A percentile compares a stretch with the other conserved stretches of the same genome.
Conservation (phyloP, 2,888 invertebrate genomes). For the Kuschelorhynchus macadamiae region DNA sequence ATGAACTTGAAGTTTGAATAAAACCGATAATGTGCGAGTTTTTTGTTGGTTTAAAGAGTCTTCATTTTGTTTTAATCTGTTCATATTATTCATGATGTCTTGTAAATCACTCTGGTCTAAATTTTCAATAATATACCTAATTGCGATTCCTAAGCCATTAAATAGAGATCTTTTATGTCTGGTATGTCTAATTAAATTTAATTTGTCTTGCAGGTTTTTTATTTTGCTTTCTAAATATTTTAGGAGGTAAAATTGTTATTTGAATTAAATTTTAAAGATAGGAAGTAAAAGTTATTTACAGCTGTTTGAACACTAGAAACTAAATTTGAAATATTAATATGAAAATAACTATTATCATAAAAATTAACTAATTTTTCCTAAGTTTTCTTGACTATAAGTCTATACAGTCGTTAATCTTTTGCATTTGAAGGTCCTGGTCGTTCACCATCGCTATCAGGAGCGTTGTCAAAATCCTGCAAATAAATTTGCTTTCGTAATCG, state of each 20-base stretch:
- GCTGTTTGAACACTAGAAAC: not conserved
- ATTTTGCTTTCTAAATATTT: slow-evolving; percentile 6
- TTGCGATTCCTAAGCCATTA: slow-evolving; percentile 5
- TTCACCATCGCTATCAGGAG: slow-evolving; percentile 15
- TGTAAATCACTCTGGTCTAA: slow-evolving; percentile 15
- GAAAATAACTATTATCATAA: slow-evolving; percentile 16
- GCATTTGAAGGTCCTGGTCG: slow-evolving; percentile 12
- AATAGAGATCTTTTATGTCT: slow-evolving; percentile 3
- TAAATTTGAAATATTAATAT: slow-evolving; percentile 5
- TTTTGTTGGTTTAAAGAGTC: slow-evolving; percentile 3
- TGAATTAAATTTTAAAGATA: slow-evolving; percentile 6
- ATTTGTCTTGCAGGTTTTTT: not conserved
- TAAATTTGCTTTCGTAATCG: slow-evolving; percentile 13
- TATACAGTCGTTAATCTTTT: not conserved
- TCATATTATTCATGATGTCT: slow-evolving; percentile 17
- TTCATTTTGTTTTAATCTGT: slow-evolving; percentile 9
- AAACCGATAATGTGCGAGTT: not conserved
- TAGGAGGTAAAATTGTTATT: slow-evolving; percentile 1
- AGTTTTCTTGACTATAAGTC: slow-evolving; percentile 16
- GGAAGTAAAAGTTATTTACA: slow-evolving; percentile 2
- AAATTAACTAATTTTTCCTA: slow-evolving; percentile 8
- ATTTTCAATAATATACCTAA: slow-evolving; percentile 16
- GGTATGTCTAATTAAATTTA: not conserved
- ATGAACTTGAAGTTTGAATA: not conserved
- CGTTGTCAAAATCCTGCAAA: slow-evolving; percentile 22